Evolutionary conservation across 2,888 invertebrate genomes (phyloP).

Genomic region (Thecophora atra): DNA sequence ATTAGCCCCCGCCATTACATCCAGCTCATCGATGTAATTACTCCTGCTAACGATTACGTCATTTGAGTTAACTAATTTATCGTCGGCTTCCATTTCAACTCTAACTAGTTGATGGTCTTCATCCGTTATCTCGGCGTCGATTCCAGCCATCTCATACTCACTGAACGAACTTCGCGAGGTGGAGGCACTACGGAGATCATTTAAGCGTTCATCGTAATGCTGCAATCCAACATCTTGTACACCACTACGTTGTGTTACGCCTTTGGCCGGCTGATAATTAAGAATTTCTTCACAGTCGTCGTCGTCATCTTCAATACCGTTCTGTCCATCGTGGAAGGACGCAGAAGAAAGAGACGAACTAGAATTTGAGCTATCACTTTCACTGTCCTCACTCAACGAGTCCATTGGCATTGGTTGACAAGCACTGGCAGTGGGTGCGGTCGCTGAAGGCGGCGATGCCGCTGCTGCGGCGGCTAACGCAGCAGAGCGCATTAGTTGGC

Average conservation of each 20-base stretch:
- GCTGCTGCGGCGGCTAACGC: slow-evolving; percentile 55
- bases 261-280: slow-evolving; percentile 38
- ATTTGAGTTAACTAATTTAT: slow-evolving; percentile 6
- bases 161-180: slow-evolving; percentile 53
- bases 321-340: slow-evolving; percentile 50
- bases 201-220: slow-evolving; percentile 1
- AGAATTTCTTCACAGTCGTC: slow-evolving; percentile 49
- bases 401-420: slow-evolving; percentile 61
- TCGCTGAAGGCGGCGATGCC: slow-evolving; percentile 61
- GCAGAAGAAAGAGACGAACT: slow-evolving; percentile 66
- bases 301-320: slow-evolving; percentile 51
- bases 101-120: slow-evolving; percentile 40
- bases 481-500: slow-evolving; percentile 57
- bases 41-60: neutral
- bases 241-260: neutral
- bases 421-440: slow-evolving; percentile 57
- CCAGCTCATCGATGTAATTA: slow-evolving; percentile 4
- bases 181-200: slow-evolving; percentile 9
- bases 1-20: neutral
- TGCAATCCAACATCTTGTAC: neutral
- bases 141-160: slow-evolving; percentile 44
- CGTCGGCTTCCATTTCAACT: slow-evolving; percentile 42
- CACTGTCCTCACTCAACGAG: slow-evolving; percentile 68
- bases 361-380: slow-evolving; percentile 69
- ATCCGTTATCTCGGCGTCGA: slow-evolving; percentile 2